Evolutionary conservation across 2,888 invertebrate species (phyloP).

Genomic region (Aquatica leii): DNA sequence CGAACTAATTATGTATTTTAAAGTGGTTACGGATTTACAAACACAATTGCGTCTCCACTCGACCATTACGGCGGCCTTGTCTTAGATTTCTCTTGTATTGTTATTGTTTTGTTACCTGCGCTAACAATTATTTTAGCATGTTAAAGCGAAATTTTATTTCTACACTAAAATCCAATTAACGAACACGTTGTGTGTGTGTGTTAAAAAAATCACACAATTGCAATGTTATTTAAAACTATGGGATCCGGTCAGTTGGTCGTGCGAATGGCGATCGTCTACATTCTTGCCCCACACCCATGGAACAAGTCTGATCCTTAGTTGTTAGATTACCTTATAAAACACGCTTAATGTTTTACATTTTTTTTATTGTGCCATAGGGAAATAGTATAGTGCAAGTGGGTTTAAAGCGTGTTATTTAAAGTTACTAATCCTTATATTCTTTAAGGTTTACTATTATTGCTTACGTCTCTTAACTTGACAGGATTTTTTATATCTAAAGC

Average conservation of each 20-base stretch:
- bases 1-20: slow-evolving; percentile 29
- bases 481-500: no score
- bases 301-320: slow-evolving; percentile 21
- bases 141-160: neutral
- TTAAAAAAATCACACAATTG: no score
- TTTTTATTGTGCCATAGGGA: no score
- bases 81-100: slow-evolving; percentile 29
- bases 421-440: no score
- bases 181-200: no score
- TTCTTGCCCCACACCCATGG: slow-evolving; percentile 31
- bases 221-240: neutral
- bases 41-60: slow-evolving; percentile 34
- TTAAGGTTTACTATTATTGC: no score
- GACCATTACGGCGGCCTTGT: slow-evolving; percentile 33
- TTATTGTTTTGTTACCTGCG: slow-evolving; percentile 12
- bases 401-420: no score
- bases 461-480: no score
- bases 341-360: no score
- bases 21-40: slow-evolving; percentile 31
- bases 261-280: slow-evolving; percentile 32
- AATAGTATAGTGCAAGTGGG: no score
- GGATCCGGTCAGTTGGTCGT: slow-evolving; percentile 30
- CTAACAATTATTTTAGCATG: slow-evolving; percentile 12
- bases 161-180: no score
- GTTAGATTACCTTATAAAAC: neutral